phyloP scores from a whole-genome alignment of 2,888 invertebrate species.

The Netelia virgata region DNA sequence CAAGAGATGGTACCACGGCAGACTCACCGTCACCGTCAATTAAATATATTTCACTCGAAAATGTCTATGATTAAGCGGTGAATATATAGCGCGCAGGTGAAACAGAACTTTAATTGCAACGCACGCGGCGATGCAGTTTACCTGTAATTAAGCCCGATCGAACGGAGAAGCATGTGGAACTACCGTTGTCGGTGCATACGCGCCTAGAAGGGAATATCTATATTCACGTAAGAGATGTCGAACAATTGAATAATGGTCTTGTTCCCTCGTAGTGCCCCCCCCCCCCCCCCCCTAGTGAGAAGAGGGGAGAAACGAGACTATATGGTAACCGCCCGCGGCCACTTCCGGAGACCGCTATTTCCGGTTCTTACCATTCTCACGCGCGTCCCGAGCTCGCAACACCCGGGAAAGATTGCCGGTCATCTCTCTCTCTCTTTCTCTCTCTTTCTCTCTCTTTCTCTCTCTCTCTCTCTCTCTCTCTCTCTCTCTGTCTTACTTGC shows the following conservation, averaged over 20 bases:
- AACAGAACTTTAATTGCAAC: constrained; percentile 52
- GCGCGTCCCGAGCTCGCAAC: constrained; percentile 35
- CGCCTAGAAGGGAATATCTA: constrained; percentile 22
- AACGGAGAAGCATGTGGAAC: constrained; percentile 50
- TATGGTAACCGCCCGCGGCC: constrained; percentile 58
- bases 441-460: constrained; percentile 19
- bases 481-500: constrained; percentile 16
- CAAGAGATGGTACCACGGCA: constrained; percentile 13
- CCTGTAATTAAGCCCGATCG: constrained; percentile 61
- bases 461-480: constrained; percentile 20
- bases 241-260: constrained; percentile 65
- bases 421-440: not conserved
- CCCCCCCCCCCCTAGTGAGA: no score
- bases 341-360: constrained; percentile 76
- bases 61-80: constrained; percentile 46
- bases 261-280: constrained; percentile 28
- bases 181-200: constrained; percentile 20
- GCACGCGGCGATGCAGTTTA: constrained; percentile 7
- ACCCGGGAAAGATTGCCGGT: constrained; percentile 54
- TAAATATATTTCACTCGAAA: constrained; percentile 40
- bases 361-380: constrained; percentile 72
- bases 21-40: constrained; percentile 19
- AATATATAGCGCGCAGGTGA: constrained; percentile 1
- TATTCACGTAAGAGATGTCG: constrained; percentile 45
- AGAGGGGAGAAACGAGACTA: not conserved